phyloP scores from a whole-genome alignment of 2,888 invertebrate genomes.

The Cetonia aurata region DNA sequence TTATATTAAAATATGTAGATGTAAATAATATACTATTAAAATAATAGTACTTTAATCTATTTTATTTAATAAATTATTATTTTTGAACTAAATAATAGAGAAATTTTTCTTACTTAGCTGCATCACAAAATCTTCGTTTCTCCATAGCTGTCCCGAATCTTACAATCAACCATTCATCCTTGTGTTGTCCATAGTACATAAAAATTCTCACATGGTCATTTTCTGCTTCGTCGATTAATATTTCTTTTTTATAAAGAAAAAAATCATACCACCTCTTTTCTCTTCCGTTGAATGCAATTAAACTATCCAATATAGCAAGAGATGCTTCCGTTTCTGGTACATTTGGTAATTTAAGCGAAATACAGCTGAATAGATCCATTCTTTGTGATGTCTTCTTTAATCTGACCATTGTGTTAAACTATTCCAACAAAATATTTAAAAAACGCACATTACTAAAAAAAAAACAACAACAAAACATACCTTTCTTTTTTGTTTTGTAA shows the following conservation, averaged over 20 bases:
- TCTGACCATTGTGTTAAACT: conserved; percentile 11
- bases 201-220: conserved; percentile 4
- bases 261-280: conserved; percentile 3
- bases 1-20: conserved; percentile 14
- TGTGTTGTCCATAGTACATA: conserved; percentile 2
- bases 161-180: conserved; percentile 4
- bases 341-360: conserved; percentile 1
- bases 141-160: conserved; percentile 3
- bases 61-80: no score
- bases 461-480: conserved; percentile 17
- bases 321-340: conserved; percentile 5
- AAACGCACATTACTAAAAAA: conserved; percentile 12
- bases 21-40: conserved; percentile 14
- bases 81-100: conserved; percentile 17
- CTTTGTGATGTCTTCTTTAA: conserved; percentile 3
- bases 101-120: conserved; percentile 15
- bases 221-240: conserved; percentile 13
- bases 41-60: conserved; percentile 14
- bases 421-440: conserved; percentile 11
- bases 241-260: conserved; percentile 5
- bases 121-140: conserved; percentile 3
- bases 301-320: conserved; percentile 6
- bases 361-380: conserved; percentile 14
- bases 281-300: conserved; percentile 13
- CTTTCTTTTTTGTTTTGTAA: conserved; percentile 13